These are phyloP conservation scores for Coryphaenoides rupestris DNA, from an alignment of 2,113 vertebrate genomes.

Conservation along the genomic window DNA sequence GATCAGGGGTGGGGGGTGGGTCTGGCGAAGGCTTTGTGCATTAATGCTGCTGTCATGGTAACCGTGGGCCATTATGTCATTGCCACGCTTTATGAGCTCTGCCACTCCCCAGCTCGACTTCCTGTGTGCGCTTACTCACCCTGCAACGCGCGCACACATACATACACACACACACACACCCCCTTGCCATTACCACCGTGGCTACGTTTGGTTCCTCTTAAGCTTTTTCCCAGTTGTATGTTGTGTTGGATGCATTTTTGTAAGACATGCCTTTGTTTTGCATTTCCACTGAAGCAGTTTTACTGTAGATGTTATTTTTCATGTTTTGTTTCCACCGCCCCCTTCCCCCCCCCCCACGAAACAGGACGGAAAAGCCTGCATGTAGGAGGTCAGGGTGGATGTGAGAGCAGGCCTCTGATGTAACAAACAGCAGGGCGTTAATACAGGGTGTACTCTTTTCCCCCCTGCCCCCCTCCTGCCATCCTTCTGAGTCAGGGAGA, in stretches of 20 bases:
- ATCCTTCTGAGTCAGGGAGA: too few species aligned
- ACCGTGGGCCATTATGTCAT: conserved; percentile 43
- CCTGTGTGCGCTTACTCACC: conserved; percentile 14
- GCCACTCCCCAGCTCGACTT: conserved; percentile 41
- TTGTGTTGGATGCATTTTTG: conserved; percentile 49
- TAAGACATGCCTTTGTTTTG: conserved; percentile 30
- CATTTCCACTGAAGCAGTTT: conserved; percentile 49
- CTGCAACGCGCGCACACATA: neutral
- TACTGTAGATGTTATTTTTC: conserved; percentile 22
- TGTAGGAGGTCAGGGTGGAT: conserved; percentile 30
- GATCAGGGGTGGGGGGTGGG: conserved; percentile 14
- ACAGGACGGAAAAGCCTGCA: conserved; percentile 9
- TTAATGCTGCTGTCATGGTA: conserved; percentile 58
- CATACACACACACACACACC: conserved; percentile 36
- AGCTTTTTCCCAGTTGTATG: conserved; percentile 54
- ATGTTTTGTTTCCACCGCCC: conserved; percentile 43
- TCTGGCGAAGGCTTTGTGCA: conserved; percentile 25
- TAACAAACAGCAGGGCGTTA: neutral
- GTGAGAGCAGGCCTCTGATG: conserved; percentile 12
- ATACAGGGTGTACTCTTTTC: neutral
- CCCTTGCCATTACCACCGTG: conserved; percentile 41
- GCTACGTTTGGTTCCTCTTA: conserved; percentile 59
- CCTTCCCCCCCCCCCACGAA: conserved; percentile 14
- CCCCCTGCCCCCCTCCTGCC: neutral
- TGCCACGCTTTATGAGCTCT: conserved; percentile 55